Conservation (phyloP, 2,797 vertebrate species). For the Oreortyx pictus region DNA sequence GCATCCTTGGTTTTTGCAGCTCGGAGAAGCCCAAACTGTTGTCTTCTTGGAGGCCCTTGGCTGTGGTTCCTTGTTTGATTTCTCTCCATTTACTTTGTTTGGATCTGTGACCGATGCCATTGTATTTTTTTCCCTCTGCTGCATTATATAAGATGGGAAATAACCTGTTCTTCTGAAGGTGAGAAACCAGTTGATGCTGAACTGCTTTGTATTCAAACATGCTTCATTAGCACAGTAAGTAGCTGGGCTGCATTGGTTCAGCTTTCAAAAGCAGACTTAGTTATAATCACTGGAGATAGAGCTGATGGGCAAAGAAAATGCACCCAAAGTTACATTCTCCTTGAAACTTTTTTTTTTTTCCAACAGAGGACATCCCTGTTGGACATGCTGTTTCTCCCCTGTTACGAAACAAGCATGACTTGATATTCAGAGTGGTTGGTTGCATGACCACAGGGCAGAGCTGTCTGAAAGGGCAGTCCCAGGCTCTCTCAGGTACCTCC, state of each 20-base stretch:
- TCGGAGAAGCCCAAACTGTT: rapidly evolving
- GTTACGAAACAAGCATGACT: background rate
- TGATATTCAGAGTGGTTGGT: background rate
- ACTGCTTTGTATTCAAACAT: rapidly evolving
- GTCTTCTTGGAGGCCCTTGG: background rate
- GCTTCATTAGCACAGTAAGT: background rate
- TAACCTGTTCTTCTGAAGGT: background rate
- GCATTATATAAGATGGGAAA: background rate
- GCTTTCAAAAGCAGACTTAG: background rate
- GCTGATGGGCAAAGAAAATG: background rate
- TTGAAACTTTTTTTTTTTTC: background rate
- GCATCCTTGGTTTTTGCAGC: background rate
- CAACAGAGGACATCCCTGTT: background rate
- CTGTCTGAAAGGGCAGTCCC: background rate
- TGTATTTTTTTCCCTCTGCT: background rate
- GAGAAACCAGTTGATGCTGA: background rate
- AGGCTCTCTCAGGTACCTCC: rapidly evolving
- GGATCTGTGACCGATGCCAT: background rate
- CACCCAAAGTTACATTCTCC: background rate
- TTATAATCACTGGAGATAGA: background rate
- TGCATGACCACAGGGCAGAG: background rate
- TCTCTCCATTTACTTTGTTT: background rate
- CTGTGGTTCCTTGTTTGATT: background rate
- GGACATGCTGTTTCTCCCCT: background rate
- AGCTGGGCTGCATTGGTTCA: background rate